Base-by-base conservation (phyloP, 2,888 invertebrate species). In the Exocentrus adspersus region DNA sequence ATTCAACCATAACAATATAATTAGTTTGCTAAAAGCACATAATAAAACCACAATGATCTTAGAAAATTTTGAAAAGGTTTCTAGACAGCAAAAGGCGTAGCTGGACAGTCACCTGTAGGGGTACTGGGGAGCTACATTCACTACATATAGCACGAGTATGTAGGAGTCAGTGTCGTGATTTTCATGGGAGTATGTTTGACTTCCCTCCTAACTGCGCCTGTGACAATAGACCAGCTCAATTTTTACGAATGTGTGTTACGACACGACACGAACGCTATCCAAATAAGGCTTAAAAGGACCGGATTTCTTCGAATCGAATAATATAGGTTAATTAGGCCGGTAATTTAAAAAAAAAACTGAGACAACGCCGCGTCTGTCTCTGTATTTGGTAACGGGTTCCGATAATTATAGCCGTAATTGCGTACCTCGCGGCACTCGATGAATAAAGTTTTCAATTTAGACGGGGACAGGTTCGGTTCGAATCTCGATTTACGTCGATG, bases 251-350 rank as follows among this genome's bases (percentile, higher is more conserved):
- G 28, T 10, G 4, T 10, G 16, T 24, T 24, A 28, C 24, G 20
- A 48, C 48, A 6, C 17, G 32, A 53, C 57, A 66, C 45, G 37
- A 54, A 42, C 28, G 17, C 43, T 41, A 50, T 42, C 67, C 68
- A 61, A 66, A 64, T 52, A 69, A 14, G 68, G 66, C 56, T 28
- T 48, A 62, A 62, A 62, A 70, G 67, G 69, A 66, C 69, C 70
- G 68, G 69, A 69, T 69, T 59, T 69, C 65, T 69, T 68, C 65
- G 70, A 66, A 67, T 69, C 54, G n/a, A 68, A 68, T 67, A 62
- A 72, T 65, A 69, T 67, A 63, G 72, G 70, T 69, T 71, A 71
- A 72, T 72, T 70, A 67, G 68, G 37, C 14, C 10, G 37, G n/a
- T 37, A 37, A 12, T 37, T 37, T n/a, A n/a, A n/a, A n/a, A n/a